Evolutionary conservation across 2,113 vertebrate genomes (phyloP).

Genomic region (Struthidea cinerea): DNA sequence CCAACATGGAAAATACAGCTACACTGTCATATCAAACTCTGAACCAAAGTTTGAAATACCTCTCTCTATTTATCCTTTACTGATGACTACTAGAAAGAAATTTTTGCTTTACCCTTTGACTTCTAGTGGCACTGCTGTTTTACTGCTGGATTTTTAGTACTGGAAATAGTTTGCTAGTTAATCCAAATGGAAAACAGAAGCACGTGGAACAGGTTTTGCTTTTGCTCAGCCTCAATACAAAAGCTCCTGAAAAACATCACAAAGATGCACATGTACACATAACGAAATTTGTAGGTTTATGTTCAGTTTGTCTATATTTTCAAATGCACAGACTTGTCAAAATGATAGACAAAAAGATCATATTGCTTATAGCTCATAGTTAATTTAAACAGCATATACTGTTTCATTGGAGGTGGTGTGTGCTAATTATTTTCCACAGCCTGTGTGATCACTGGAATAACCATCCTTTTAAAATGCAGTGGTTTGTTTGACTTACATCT

Average conservation of each 20-base stretch:
- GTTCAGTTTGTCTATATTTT: not conserved
- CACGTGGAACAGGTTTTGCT: not conserved
- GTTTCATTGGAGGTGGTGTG: not conserved
- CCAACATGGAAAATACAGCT: not conserved
- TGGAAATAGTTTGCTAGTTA: not conserved
- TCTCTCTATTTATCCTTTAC: not conserved
- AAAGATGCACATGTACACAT: not conserved
- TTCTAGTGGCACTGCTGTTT: not conserved
- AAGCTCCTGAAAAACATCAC: not conserved
- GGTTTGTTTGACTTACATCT: not conserved
- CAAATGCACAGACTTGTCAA: not conserved
- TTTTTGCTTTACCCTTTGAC: not conserved
- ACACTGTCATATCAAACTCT: not conserved
- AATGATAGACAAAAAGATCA: not conserved
- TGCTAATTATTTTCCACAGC: not conserved
- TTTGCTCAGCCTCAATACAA: not conserved
- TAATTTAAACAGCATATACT: not conserved
- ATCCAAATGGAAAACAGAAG: not conserved
- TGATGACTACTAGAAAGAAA: not conserved
- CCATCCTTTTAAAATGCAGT: not conserved
- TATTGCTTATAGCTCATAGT: not conserved
- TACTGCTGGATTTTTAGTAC: not conserved
- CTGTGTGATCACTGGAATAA: not conserved
- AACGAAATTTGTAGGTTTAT: not conserved
- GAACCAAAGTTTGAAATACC: not conserved